Percentiles rank a stretch among this genome's conserved stretches.
phyloP scores from a whole-genome alignment of 2,113 vertebrate genomes.

The Ramphastos sulfuratus region DNA sequence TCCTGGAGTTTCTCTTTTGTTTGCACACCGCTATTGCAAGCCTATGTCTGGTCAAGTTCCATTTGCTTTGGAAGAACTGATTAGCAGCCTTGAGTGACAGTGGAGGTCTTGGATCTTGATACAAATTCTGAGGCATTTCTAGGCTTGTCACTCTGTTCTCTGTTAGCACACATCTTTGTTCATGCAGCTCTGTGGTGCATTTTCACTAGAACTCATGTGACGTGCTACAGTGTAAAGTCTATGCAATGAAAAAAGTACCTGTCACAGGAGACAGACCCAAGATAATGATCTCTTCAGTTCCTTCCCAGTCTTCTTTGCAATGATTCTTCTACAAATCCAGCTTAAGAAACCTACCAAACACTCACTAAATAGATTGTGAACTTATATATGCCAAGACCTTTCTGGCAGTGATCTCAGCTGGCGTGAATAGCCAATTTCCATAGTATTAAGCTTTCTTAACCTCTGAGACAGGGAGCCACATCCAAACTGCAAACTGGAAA shows the following conservation, averaged over 20 bases:
- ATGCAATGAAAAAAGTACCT: not conserved
- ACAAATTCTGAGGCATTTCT: not conserved
- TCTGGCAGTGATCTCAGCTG: not conserved
- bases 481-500: not conserved
- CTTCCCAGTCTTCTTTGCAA: not conserved
- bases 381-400: not conserved
- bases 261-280: not conserved
- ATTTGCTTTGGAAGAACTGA: not conserved
- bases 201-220: not conserved
- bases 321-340: not conserved
- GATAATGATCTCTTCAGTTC: not conserved
- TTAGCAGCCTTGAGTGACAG: not conserved
- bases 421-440: not conserved
- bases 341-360: not conserved
- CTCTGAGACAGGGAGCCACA: not conserved
- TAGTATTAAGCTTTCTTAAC: not conserved
- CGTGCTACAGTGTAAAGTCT: not conserved
- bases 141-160: not conserved
- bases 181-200: not conserved
- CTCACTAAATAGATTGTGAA: not conserved
- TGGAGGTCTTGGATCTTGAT: not conserved
- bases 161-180: not conserved
- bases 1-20: not conserved
- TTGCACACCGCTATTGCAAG: not conserved
- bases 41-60: not conserved